Evolutionary conservation across 2,888 invertebrate genomes (phyloP), one percentile per base, ranked within the genome.

Genomic region (Sisyra nigra): DNA sequence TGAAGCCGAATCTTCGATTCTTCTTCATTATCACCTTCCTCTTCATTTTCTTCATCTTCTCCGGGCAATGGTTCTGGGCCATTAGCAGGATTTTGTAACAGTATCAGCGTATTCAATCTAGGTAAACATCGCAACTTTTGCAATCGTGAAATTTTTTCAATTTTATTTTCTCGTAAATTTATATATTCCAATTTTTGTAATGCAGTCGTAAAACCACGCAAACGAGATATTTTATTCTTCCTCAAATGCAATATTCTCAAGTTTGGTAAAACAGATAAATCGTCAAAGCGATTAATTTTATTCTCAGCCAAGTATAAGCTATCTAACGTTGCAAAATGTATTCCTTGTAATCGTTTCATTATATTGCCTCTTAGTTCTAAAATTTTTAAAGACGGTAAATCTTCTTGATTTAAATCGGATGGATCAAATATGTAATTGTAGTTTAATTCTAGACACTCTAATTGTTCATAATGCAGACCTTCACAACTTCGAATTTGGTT

Each of bases 231-330:
- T 9, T 66, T 69, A 59, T 89, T 89, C 36, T 71, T 68, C 1
- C 86, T 71, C 30, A 87, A 58, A 54, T 88, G 86, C 10, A 89
- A 59, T 13, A 80, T 72, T 46, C 72, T 69, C 45, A 89, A 58
- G 51, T 74, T 72, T 0, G 57, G 54, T 50, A 83, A 63, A 33
- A 58, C 63, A 11, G 70, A 67, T n/a, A 84, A 51, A 3, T 76
- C 76, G 33, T 69, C 65, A n/a, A 86, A 54, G 14, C 55, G 62
- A 1, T 64, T 65, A 39, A 87, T 72, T 32, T 76, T 76, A 58
- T 87, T 87, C 42, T 80, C 74, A 38, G 80, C 81, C 45, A 87
- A 59, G 57, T 84, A 88, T 1, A 91, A 61, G 50, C 79, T 78
- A 51, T 80, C 77, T 48, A 89, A 49, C 24, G 58, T 62, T 0